Base-by-base conservation (phyloP, 2,888 invertebrate species). In the Watsonalla binaria region DNA sequence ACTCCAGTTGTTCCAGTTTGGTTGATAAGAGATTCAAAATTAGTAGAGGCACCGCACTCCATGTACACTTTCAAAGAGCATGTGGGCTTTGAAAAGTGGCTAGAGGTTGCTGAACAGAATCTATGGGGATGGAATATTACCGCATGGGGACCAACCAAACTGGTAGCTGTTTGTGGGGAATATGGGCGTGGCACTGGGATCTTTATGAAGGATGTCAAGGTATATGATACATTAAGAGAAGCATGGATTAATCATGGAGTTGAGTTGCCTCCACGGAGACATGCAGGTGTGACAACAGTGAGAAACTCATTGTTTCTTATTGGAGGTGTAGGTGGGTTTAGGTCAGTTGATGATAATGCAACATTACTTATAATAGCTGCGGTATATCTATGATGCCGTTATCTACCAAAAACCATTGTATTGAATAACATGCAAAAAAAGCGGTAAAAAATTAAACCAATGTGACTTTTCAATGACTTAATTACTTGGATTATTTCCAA, bases 81-180 rank as follows among this genome's bases (percentile, higher is more conserved):
- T 2, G 61, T 52, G 8, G 84, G 81, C 0, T 85, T 86, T 56
- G 65, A 76, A 5, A 68, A 76, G 45, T 90, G 84, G 83, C 54
- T 89, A 42, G 82, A 87, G 62, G 76, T 89, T 2, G 76, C 78
- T 5, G 82, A 86, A n/a, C 80, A 76, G 39, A 71, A 75, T 54
- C 63, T 88, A 45, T 90, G 90, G 90, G 90, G 90, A 2, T 90
- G 88, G 88, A 84, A 72, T 66, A 61, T 86, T n/a, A 67, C 74
- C 0, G 62, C 76, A 1, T 90, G 87, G 86, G 84, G 86, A 5
- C 62, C 74, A 7, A 78, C 76, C 6, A 86, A 77, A 58, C 57
- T 90, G 15, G 78, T 89, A 0, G 65, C 86, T 33, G 84, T 84
- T 5, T 76, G 89, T 49, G 90, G 90, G 5, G 90, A 90, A 58